phyloP scores from a whole-genome alignment of 2,888 invertebrate genomes.

The Carpatolechia fugitivella region DNA sequence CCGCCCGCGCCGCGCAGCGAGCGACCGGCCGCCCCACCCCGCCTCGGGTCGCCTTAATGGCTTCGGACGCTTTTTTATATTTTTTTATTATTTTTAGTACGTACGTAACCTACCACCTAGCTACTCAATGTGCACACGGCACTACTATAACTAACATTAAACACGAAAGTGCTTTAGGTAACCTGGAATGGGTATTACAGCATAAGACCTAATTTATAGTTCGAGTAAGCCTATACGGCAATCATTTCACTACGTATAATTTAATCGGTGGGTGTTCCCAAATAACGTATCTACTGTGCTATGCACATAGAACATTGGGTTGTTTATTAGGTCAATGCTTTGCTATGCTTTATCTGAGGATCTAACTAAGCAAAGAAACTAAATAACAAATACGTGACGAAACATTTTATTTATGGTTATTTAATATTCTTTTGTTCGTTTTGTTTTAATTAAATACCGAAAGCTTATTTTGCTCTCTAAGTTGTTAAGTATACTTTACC shows the following conservation, averaged over 20 bases:
- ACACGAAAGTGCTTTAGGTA: conserved; percentile 15
- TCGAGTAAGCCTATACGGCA: not conserved
- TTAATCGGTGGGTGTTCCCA: not conserved
- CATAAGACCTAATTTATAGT: not conserved
- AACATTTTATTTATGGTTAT: too few relatives aligned
- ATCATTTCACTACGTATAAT: not conserved
- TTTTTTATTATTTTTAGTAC: conserved; percentile 53
- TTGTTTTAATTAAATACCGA: too few relatives aligned
- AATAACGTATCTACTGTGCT: too few relatives aligned
- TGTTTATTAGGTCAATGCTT: too few relatives aligned
- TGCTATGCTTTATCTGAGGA: too few relatives aligned
- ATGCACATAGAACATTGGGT: too few relatives aligned
- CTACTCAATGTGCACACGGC: conserved; percentile 27
- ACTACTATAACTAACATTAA: conserved; percentile 27
- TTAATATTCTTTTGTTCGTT: too few relatives aligned
- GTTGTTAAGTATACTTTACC: too few relatives aligned
- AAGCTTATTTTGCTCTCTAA: too few relatives aligned
- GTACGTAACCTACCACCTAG: conserved; percentile 16
- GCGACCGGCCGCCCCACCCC: too few relatives aligned
- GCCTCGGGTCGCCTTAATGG: conserved; percentile 50
- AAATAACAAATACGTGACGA: too few relatives aligned
- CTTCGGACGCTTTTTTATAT: conserved; percentile 59
- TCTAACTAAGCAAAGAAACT: too few relatives aligned
- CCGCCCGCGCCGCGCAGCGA: conserved; percentile 26
- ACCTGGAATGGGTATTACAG: not conserved